These are phyloP conservation scores for Oncorhynchus keta DNA, from an alignment of 2,113 vertebrate genomes.

Conservation along the genomic window DNA sequence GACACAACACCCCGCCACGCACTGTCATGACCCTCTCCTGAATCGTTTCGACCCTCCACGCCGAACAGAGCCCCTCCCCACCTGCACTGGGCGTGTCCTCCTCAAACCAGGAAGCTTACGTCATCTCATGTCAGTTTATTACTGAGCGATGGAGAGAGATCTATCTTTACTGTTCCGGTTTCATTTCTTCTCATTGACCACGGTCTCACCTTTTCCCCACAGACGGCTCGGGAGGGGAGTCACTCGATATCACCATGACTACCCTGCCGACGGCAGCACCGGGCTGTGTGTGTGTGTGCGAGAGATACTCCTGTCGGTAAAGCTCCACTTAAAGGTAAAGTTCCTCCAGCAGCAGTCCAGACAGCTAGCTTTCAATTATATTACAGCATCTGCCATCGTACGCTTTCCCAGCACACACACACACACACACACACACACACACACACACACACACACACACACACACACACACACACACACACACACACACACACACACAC, in stretches of 20 bases:
- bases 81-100: no score
- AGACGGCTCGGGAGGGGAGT: neutral
- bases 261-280: neutral
- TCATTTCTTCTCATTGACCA: neutral
- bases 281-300: neutral
- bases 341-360: conserved; percentile 40
- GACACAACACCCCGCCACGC: neutral
- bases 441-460: no score
- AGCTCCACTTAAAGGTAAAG: conserved; percentile 40
- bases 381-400: conserved; percentile 58
- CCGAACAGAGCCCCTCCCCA: neutral
- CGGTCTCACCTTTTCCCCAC: neutral
- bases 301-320: conserved; percentile 18
- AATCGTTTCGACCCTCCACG: neutral
- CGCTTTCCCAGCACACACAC: no score
- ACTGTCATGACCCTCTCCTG: neutral
- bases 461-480: no score
- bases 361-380: conserved; percentile 62
- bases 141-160: no score
- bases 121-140: no score
- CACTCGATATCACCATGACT: conserved; percentile 2
- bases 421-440: no score
- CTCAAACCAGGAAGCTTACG: no score
- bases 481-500: no score
- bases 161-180: no score